Evolutionary conservation across 92 coral and sea anemone genomes (phyloP).

Genomic region (Virgularia gustaviana): DNA sequence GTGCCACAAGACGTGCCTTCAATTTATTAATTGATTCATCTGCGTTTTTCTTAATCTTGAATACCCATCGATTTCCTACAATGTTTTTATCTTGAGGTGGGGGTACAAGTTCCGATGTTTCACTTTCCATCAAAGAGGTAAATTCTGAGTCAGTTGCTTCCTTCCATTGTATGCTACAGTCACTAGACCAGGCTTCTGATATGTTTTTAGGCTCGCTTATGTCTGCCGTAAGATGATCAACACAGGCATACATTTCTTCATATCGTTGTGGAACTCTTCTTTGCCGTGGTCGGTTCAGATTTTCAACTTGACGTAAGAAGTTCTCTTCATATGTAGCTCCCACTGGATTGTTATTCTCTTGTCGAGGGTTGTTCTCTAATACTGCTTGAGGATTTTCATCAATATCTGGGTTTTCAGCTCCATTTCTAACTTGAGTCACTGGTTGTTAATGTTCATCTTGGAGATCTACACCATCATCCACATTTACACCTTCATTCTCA

Average conservation of each 20-base stretch:
- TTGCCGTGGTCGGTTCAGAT: neutral
- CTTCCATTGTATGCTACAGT: conserved; percentile 31
- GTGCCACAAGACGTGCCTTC: conserved; percentile 43
- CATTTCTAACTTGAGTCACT: neutral
- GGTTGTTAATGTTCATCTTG: neutral
- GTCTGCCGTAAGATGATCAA: conserved; percentile 16
- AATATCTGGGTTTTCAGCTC: neutral
- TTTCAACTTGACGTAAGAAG: neutral
- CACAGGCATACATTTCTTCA: conserved; percentile 9
- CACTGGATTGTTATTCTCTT: neutral
- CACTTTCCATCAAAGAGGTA: conserved; percentile 33
- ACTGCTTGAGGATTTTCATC: neutral
- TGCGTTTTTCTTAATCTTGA: neutral
- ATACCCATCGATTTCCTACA: conserved; percentile 57
- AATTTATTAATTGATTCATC: conserved; percentile 21
- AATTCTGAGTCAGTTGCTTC: conserved; percentile 48
- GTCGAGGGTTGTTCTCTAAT: neutral
- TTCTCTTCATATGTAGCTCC: conserved; percentile 9
- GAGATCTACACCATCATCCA: too few species aligned
- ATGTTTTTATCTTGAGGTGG: conserved; percentile 49
- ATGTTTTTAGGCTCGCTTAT: conserved; percentile 44
- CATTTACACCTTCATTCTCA: too few species aligned
- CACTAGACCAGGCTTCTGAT: conserved; percentile 39
- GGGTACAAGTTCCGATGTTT: conserved; percentile 50
- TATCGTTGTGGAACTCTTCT: conserved; percentile 11